A percentile compares a stretch with the other conserved stretches of the same genome.
Conservation (phyloP, 2,113 vertebrate species). For the Salminus brasiliensis region DNA sequence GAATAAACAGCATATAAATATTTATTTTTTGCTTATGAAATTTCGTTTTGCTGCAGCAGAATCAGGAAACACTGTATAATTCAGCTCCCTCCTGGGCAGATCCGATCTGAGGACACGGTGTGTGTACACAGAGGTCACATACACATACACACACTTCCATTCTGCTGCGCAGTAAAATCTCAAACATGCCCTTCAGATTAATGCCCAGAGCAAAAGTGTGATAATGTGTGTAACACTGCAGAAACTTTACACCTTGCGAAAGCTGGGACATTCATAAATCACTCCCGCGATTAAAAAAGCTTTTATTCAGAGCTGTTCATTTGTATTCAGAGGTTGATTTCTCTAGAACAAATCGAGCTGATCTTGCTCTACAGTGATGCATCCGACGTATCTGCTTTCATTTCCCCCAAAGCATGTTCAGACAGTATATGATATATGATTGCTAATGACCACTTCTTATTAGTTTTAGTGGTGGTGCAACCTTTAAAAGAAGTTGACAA, state of each 20-base stretch:
- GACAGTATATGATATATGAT: background rate
- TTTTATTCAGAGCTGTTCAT: background rate
- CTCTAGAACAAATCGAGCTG: constrained; percentile 6
- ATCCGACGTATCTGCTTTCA: background rate
- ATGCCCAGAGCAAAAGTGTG: background rate
- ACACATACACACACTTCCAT: too few species aligned
- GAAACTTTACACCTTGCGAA: constrained; percentile 8
- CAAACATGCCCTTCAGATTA: too few species aligned
- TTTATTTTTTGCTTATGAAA: too few species aligned
- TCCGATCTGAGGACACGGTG: too few species aligned
- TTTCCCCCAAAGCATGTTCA: constrained; percentile 16
- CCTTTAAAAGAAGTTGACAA: too few species aligned
- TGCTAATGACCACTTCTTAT: background rate
- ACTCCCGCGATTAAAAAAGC: constrained; percentile 8
- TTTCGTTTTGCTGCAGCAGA: background rate
- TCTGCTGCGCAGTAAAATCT: too few species aligned
- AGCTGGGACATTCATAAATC: constrained; percentile 7
- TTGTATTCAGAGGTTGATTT: constrained; percentile 4
- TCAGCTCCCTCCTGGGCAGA: too few species aligned
- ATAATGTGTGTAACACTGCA: background rate
- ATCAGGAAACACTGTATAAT: background rate
- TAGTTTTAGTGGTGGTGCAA: constrained; percentile 10
- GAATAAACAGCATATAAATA: too few species aligned
- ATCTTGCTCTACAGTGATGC: background rate
- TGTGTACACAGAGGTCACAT: too few species aligned